These are phyloP conservation scores for Cyanistes caeruleus DNA, from an alignment of 2,113 vertebrate species.

Conservation along the genomic window DNA sequence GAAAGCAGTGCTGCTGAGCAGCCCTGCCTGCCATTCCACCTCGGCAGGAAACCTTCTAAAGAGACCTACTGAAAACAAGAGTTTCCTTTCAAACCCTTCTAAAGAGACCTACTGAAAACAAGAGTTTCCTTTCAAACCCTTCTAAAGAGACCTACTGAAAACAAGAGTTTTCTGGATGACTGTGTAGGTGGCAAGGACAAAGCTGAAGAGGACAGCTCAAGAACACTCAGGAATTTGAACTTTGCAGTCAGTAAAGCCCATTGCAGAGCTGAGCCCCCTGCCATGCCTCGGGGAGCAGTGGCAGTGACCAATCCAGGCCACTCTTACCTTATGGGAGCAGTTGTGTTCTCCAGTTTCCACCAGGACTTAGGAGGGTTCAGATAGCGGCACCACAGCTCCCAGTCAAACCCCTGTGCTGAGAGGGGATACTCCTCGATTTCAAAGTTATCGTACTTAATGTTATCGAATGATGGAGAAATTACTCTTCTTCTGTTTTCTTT, in stretches of 20 bases:
- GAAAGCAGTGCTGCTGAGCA: background rate
- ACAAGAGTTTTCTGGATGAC: background rate
- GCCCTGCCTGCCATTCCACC: background rate
- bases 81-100: background rate
- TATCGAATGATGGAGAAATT: conserved; percentile 96
- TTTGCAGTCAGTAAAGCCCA: background rate
- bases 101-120: background rate
- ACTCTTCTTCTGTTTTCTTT: conserved; percentile 93
- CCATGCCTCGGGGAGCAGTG: background rate
- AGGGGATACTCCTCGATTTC: conserved; percentile 96
- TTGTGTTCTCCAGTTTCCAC: conserved; percentile 93
- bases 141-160: background rate
- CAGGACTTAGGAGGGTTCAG: conserved; percentile 95
- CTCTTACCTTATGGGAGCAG: conserved; percentile 90
- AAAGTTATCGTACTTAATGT: conserved; percentile 98
- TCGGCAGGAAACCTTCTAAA: background rate
- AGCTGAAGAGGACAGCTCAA: background rate
- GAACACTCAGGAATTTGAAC: background rate
- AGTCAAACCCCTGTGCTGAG: conserved; percentile 96
- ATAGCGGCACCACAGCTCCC: conserved; percentile 98
- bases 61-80: background rate
- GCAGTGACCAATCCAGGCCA: background rate
- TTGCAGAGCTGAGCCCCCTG: background rate
- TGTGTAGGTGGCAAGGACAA: background rate
- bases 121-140: background rate